These are phyloP conservation scores for Cenopis cana DNA, from an alignment of 2,888 invertebrate genomes.

Conservation along the genomic window DNA sequence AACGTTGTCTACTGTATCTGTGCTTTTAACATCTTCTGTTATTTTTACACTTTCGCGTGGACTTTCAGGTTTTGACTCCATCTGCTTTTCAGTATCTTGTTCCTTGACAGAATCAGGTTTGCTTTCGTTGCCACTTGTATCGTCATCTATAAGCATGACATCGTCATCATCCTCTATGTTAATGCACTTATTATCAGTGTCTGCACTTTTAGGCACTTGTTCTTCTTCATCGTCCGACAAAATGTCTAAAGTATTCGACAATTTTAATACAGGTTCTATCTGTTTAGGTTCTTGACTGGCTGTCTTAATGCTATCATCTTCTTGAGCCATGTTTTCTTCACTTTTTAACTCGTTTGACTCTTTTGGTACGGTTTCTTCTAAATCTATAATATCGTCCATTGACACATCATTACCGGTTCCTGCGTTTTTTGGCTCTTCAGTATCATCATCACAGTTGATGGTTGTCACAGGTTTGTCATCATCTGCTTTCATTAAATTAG, in stretches of 20 bases:
- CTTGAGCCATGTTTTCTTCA: constrained; percentile 20
- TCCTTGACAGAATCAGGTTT: constrained; percentile 48
- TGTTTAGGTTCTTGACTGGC: constrained; percentile 45
- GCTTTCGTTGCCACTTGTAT: constrained; percentile 52
- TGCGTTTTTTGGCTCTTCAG: constrained; percentile 6
- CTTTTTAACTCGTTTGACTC: neutral
- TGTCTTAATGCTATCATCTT: neutral
- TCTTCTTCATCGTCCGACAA: constrained; percentile 77
- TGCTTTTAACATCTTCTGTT: constrained; percentile 9
- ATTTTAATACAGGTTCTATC: constrained; percentile 59
- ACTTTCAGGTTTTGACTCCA: constrained; percentile 19
- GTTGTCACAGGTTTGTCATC: constrained; percentile 3
- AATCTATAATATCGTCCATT: constrained; percentile 25
- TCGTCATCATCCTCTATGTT: constrained; percentile 77
- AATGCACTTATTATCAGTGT: constrained; percentile 56
- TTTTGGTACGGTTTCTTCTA: constrained; percentile 26
- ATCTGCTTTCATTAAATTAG: constrained; percentile 9
- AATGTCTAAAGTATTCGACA: constrained; percentile 74
- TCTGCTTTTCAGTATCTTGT: constrained; percentile 42
- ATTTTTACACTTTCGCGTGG: constrained; percentile 12
- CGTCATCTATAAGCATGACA: constrained; percentile 77
- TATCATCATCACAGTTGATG: constrained; percentile 28
- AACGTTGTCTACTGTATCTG: constrained; percentile 1
- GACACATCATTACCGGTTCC: neutral
- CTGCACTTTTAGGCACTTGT: constrained; percentile 43